Evolutionary conservation across 2,113 vertebrate species (phyloP), one percentile per base, ranked within the genome.

Genomic region (Cardinalis cardinalis): DNA sequence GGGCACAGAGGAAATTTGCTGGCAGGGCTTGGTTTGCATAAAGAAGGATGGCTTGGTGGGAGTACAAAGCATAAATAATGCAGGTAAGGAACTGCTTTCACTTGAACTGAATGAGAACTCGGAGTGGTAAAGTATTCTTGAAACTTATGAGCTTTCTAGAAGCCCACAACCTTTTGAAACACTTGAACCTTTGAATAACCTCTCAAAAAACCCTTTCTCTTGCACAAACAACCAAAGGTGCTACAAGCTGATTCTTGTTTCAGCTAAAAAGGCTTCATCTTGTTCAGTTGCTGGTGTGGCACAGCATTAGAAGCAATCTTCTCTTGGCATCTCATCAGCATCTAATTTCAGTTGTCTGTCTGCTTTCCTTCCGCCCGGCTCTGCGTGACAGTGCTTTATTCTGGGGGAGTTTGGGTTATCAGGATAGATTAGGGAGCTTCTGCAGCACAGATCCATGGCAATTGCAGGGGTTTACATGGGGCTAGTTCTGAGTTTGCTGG

Each of bases 311-410:
- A 64, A 87, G 44, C 77, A 78, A 84, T 95, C 88, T 86, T 65
- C 48, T 69, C 51, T 70, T 90, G 90, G 88, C 86, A 81, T 81
- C 86, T 92, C 58, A 78, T 95, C 94, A 93, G 77, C 38, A 40
- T 78, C n/a, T 65, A 46, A 79, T 92, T 92, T 87, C 88, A 61
- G 23, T 55, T 76, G 84, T 81, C 74, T 87, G 87, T 59, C 88
- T 94, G 46, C 34, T 87, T 12, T 53, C 38, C 66, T 89, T 95
- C 90, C 1, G 0, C 66, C 52, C 3, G 0, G 29, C 41, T 73
- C 75, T 84, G 38, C 10, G 4, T 20, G 34, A 29, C 46, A 14
- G 32, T 29, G 32, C n/a, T 78, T 70, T 26, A 7, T 24, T 6
- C 41, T 61, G 41, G 38, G 34, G 66, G 21, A 68, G 23, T 88